phyloP scores from a whole-genome alignment of 1,140 invertebrate genomes.

The Eriocheir sinensis region DNA sequence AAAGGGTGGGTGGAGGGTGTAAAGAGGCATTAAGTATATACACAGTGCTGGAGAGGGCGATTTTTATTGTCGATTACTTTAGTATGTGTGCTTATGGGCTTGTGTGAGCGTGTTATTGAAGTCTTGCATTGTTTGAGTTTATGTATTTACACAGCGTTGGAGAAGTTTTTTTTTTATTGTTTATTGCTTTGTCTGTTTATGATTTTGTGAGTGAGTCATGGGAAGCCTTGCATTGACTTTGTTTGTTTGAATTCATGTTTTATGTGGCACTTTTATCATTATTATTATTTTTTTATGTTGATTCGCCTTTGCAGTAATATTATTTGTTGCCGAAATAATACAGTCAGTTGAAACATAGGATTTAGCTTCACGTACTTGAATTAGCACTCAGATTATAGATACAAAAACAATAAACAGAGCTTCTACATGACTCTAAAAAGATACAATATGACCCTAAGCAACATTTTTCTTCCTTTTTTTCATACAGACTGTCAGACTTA shows the following conservation, averaged over 20 bases:
- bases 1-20: conserved; percentile 5
- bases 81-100: background rate
- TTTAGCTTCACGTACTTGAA: too few relatives aligned
- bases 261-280: too few relatives aligned
- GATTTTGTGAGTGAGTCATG: background rate
- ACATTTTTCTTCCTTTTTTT: background rate
- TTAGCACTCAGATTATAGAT: background rate
- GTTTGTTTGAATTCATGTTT: too few relatives aligned
- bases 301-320: too few relatives aligned
- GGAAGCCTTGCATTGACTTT: too few relatives aligned
- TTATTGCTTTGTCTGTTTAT: background rate
- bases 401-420: background rate
- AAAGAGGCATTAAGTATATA: background rate
- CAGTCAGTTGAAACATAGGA: background rate
- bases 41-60: background rate
- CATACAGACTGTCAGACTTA: background rate
- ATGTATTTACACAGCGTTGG: too few relatives aligned
- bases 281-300: too few relatives aligned
- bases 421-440: background rate
- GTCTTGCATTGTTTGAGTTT: background rate
- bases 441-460: too few relatives aligned
- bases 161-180: conserved; percentile 6
- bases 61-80: too few relatives aligned
- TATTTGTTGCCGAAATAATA: background rate
- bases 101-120: background rate